These are phyloP conservation scores for Drosophila nigrodunni DNA, from an alignment of 1,140 invertebrate genomes.

Conservation along the genomic window DNA sequence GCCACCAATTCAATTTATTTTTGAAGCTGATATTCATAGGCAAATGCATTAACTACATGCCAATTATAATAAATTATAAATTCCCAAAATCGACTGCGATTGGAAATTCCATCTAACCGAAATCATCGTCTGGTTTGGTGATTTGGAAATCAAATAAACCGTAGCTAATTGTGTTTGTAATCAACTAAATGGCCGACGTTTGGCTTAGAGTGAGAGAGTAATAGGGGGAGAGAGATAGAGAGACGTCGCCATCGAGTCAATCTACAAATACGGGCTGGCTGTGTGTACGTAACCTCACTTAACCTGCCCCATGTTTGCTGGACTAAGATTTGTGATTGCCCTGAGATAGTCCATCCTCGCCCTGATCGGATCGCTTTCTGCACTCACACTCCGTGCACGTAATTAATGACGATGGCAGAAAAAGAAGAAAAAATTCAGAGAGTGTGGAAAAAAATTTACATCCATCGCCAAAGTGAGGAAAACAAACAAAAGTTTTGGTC, in stretches of 20 bases:
- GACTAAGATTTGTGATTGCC: conserved; percentile 3
- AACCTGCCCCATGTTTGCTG: conserved; percentile 30
- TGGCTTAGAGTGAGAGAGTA: conserved; percentile 53
- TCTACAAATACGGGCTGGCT: conserved; percentile 47
- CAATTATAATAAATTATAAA: conserved; percentile 24
- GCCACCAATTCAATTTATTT: not conserved
- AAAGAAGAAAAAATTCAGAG: conserved; percentile 12
- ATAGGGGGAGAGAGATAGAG: not conserved
- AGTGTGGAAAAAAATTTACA: conserved; percentile 60
- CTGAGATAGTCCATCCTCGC: not conserved
- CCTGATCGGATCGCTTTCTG: conserved; percentile 26
- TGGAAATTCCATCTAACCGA: conserved; percentile 41
- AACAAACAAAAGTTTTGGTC: conserved; percentile 59
- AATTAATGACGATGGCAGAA: conserved; percentile 66
- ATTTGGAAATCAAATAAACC: conserved; percentile 79
- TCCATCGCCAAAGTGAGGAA: conserved; percentile 56
- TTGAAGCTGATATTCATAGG: not conserved
- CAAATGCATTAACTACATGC: conserved; percentile 8
- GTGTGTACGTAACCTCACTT: conserved; percentile 63
- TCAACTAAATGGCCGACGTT: conserved; percentile 80
- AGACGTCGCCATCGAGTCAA: conserved; percentile 32
- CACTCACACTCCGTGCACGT: conserved; percentile 37
- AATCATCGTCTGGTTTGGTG: conserved; percentile 53
- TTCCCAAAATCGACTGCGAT: conserved; percentile 9
- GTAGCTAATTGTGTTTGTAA: conserved; percentile 81